Evolutionary conservation across 37 sponge, comb jelly and placozoan species (phyloP).

Genomic region (Tethya wilhelma): DNA sequence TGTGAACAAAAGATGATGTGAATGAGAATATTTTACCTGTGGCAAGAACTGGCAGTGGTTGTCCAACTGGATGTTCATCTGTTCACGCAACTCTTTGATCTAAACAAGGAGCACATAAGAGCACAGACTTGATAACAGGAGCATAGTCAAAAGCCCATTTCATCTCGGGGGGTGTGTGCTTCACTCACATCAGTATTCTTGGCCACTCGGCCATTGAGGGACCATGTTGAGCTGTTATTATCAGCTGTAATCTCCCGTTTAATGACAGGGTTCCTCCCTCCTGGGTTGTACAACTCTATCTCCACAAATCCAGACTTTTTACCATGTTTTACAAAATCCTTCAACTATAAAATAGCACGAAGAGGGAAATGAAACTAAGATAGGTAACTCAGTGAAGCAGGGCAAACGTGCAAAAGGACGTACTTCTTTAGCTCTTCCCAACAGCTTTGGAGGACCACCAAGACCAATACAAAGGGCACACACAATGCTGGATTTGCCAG

Average conservation of each 20-base stretch:
- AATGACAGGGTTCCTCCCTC: slow-evolving; percentile 55
- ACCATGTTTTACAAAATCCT: slow-evolving; percentile 94
- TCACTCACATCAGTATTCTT: slow-evolving; percentile 49
- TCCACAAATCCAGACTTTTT: slow-evolving; percentile 76
- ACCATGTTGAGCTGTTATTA: slow-evolving; percentile 86
- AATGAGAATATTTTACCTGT: slow-evolving; percentile 63
- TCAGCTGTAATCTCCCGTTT: slow-evolving; percentile 54
- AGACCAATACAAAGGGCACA: slow-evolving; percentile 97
- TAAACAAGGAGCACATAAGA: slow-evolving; percentile 23
- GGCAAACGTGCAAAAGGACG: slow-evolving; percentile 2
- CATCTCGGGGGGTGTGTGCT: background rate
- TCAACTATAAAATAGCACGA: slow-evolving; percentile 54
- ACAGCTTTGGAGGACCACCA: slow-evolving; percentile 78
- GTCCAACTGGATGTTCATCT: slow-evolving; percentile 88
- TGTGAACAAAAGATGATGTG: background rate
- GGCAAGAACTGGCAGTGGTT: slow-evolving; percentile 98
- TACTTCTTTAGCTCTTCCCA: slow-evolving; percentile 96
- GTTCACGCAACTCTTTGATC: slow-evolving; percentile 67
- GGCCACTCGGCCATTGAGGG: slow-evolving; percentile 63
- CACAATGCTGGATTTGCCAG: slow-evolving; percentile 97
- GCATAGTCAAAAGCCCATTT: background rate
- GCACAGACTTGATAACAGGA: background rate
- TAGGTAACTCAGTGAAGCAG: background rate
- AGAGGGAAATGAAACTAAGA: background rate
- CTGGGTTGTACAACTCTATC: slow-evolving; percentile 56